A percentile compares a stretch with the other conserved stretches of the same genome.
These are phyloP conservation scores for Cephus nigrinus DNA, from an alignment of 2,888 invertebrate genomes.

Conservation along the genomic window DNA sequence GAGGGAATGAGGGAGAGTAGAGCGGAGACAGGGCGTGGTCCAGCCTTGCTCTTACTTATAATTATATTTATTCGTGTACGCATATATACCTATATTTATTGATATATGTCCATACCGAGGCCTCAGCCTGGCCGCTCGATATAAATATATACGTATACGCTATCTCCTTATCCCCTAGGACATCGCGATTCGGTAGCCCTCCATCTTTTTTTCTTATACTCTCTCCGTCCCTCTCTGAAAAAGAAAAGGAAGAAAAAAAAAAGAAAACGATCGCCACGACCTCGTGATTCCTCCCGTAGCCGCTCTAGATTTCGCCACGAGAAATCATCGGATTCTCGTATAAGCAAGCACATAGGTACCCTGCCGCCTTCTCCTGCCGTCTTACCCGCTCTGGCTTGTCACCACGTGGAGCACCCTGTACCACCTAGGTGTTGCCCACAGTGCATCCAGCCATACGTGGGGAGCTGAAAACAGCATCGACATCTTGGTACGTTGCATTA, in stretches of 20 bases:
- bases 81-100: slow-evolving; percentile 44
- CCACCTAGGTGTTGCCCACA: neutral
- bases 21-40: slow-evolving; percentile 65
- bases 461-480: neutral
- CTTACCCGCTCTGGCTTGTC: neutral
- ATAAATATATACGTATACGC: neutral
- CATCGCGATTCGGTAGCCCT: neutral
- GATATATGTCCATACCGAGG: slow-evolving; percentile 53
- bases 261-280: neutral
- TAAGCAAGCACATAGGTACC: neutral
- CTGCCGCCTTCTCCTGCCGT: neutral
- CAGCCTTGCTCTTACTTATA: slow-evolving; percentile 63
- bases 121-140: slow-evolving; percentile 38
- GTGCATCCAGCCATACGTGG: neutral
- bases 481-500: neutral
- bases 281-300: slow-evolving; percentile 9
- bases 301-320: slow-evolving; percentile 23
- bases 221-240: neutral
- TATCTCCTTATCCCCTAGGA: slow-evolving; percentile 4
- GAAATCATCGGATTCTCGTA: neutral
- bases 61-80: slow-evolving; percentile 57
- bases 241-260: slow-evolving; percentile 3
- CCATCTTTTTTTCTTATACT: slow-evolving; percentile 1
- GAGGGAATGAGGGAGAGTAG: slow-evolving; percentile 50
- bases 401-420: neutral